Base-by-base conservation (phyloP, 1,140 invertebrate species). In the Sinonovacula constricta region DNA sequence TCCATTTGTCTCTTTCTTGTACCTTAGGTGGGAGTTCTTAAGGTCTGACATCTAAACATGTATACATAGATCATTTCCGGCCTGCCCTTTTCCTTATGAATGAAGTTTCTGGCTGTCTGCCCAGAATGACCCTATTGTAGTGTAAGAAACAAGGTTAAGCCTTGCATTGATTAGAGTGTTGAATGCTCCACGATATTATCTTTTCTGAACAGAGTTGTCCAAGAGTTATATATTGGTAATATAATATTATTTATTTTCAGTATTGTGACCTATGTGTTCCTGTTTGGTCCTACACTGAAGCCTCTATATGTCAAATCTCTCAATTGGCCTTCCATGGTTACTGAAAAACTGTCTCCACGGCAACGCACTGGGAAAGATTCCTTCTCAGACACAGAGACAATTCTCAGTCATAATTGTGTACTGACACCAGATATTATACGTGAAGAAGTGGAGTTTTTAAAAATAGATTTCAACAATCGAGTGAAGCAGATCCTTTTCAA, bases 401-500 rank as follows among this genome's bases (percentile, higher is more conserved):
- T 85, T 86, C 91, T 83, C 79, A 91, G 79, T 77, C 93, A 91
- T 88, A 91, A 86, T 67, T 93, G 92, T 84, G 90, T 90, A 15
- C 85, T 89, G 65, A 90, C 88, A 14, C 89, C 92, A 49, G 92
- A 92, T 45, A 83, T 87, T 24, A 95, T 98, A 49, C 92, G 97
- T 71, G 93, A 95, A 24, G 97, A 99, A 91, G 96, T 97, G 28
- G 95, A 97, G 72, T 92, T 93, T 22, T 88, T 99, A 5, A 94
- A 95, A 82, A 93, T 93, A 26, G 97, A 98, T 89, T 98, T 98
- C 84, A 98, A 98, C 88, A 92, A 93, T 56, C 92, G 97, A 59
- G 93, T 98, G 81, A 97, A 97, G 90, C 95, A 96, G 88, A 94
- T 97, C 65, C 91, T 99, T 3, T 98, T 97, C 87, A 96, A 96